A percentile compares a stretch with the other conserved stretches of the same genome.
These are phyloP conservation scores for Leptinotarsa rubiginosa DNA, from an alignment of 2,888 invertebrate genomes.

Conservation along the genomic window DNA sequence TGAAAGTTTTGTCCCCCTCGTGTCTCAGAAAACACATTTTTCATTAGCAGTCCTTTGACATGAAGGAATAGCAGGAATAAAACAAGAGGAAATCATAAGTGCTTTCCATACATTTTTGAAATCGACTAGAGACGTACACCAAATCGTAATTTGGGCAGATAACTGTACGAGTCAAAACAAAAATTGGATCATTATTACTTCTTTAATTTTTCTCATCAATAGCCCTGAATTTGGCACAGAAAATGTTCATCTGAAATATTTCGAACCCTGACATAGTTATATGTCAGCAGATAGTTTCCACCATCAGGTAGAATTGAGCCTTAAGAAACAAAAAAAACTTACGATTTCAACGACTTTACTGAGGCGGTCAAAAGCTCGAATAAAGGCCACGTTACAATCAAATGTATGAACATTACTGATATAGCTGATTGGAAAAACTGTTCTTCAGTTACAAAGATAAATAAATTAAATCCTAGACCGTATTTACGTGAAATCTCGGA, in stretches of 20 bases:
- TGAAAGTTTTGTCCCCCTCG: constrained; percentile 41
- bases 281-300: constrained; percentile 33
- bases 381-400: not conserved
- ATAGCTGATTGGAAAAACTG: too few relatives aligned
- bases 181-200: constrained; percentile 40
- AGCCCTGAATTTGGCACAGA: constrained; percentile 6
- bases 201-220: constrained; percentile 30
- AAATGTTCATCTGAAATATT: constrained; percentile 31
- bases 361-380: constrained; percentile 25
- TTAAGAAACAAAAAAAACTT: constrained; percentile 32
- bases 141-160: constrained; percentile 28
- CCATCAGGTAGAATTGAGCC: constrained; percentile 29
- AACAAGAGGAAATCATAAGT: constrained; percentile 48
- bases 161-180: constrained; percentile 35
- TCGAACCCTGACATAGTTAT: constrained; percentile 37
- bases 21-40: constrained; percentile 3
- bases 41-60: constrained; percentile 50
- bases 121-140: constrained; percentile 26
- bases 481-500: not conserved
- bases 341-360: constrained; percentile 39
- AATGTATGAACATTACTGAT: too few relatives aligned
- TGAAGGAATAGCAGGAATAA: constrained; percentile 46
- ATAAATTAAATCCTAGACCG: constrained; percentile 1
- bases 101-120: constrained; percentile 27
- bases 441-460: too few relatives aligned